A percentile compares a stretch with the other conserved stretches of the same genome.
Conservation (phyloP, 2,113 vertebrate species). For the Alexandromys fortis region DNA sequence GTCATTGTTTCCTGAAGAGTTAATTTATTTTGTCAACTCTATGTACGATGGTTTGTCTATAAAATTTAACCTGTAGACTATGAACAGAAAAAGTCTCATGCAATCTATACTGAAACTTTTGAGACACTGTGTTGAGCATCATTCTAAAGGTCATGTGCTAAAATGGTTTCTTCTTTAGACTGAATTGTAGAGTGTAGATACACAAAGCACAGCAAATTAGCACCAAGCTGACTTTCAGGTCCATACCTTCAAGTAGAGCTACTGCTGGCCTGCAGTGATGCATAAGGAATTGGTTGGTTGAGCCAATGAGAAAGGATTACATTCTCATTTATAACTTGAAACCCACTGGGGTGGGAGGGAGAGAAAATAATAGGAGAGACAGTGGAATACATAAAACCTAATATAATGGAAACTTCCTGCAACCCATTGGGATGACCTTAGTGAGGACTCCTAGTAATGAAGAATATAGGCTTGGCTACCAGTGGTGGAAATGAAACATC, state of each 20-base stretch:
- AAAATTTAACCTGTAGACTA: background rate
- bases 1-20: background rate
- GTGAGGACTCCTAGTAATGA: background rate
- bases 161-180: background rate
- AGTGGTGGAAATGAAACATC: background rate
- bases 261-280: background rate
- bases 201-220: background rate
- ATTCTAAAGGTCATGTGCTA: background rate
- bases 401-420: background rate
- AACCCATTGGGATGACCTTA: background rate
- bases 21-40: background rate
- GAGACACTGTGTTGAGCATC: background rate
- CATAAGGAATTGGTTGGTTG: background rate
- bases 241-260: background rate
- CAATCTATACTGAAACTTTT: background rate
- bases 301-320: background rate
- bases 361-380: background rate
- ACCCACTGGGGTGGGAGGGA: background rate
- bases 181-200: background rate
- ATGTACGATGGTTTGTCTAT: background rate
- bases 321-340: background rate
- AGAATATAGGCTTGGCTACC: background rate
- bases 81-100: background rate
- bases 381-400: background rate
- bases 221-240: background rate